phyloP scores from a whole-genome alignment of 2,113 vertebrate species.

The Brachirus orientalis region DNA sequence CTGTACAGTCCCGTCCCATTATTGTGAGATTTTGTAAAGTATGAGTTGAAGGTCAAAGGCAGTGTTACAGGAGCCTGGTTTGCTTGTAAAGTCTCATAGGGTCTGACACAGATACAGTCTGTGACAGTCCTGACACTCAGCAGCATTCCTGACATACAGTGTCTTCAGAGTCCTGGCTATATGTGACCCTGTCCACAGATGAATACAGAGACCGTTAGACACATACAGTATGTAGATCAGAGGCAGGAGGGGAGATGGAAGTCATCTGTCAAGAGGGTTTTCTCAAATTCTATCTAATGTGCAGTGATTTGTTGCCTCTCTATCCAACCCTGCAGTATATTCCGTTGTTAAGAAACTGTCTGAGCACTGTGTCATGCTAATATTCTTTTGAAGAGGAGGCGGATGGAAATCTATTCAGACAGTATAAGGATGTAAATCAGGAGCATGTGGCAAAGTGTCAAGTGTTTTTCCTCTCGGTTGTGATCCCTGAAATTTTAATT shows the following conservation, averaged over 20 bases:
- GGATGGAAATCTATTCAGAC: conserved; percentile 28
- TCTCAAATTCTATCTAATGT: too few relatives aligned
- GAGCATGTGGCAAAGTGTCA: conserved; percentile 37
- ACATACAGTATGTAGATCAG: too few relatives aligned
- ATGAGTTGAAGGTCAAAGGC: conserved; percentile 27
- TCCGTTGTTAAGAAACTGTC: neutral
- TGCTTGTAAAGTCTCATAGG: too few relatives aligned
- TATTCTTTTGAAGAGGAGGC: conserved; percentile 1
- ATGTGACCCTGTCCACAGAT: conserved; percentile 38
- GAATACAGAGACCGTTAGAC: too few relatives aligned
- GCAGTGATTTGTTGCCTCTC: too few relatives aligned
- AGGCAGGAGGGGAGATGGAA: too few relatives aligned
- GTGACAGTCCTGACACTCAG: conserved; percentile 10
- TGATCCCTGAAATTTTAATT: conserved; percentile 43
- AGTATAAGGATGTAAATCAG: conserved; percentile 36
- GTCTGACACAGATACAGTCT: too few relatives aligned
- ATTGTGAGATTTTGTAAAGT: neutral
- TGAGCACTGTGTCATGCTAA: neutral
- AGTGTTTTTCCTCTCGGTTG: conserved; percentile 30
- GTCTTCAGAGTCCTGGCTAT: conserved; percentile 48
- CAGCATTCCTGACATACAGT: conserved; percentile 73
- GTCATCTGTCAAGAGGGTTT: too few relatives aligned
- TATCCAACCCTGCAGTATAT: conserved; percentile 2
- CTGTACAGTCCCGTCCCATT: neutral
- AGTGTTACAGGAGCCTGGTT: conserved; percentile 14